Base-by-base conservation (phyloP, 1,140 invertebrate genomes). In the Pissodes strobi region DNA sequence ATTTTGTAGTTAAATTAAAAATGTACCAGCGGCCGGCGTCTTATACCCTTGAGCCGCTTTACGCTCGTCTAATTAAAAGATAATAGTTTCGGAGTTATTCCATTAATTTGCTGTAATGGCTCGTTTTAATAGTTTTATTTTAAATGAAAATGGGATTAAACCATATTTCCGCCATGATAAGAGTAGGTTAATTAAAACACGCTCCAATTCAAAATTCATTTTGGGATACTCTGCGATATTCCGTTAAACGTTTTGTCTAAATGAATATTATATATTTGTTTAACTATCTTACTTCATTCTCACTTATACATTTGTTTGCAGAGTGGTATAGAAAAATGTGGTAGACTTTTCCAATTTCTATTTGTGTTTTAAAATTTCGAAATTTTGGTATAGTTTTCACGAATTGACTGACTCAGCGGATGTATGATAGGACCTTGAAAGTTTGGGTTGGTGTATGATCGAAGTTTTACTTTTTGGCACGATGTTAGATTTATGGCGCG, bases 1-100 rank as follows among this genome's bases (percentile, higher is more conserved):
- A 12, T 34, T 12, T 6, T 12, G n/a, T n/a, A 10, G 39, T 6
- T 10, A 43, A 43, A 43, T 43, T 43, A 43, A 43, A 43, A 43
- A 43, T 43, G 39, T 8, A 43, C n/a, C n/a, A n/a, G n/a, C n/a
- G n/a, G n/a, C 12, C 12, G 12, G 8, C 15, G 8, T 43, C 39
- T 17, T 43, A 15, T 8, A 43, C 39, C 39, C 30, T 37, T 12
- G 39, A 43, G 39, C 15, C 39, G 39, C 18, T 43, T 43, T 43
- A 43, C 39, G 39, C 39, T 43, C 15, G 8, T 43, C 15, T 43
- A 43, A 43, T 43, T 43, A 43, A 43, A 43, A 43, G 12, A 43
- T 43, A 13, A 43, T 43, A 43, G 39, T 43, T 43, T 5, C 39
- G 18, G 15, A 43, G 39, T 43, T 43, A 43, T 43, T 17, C 39